Evolutionary conservation across 2,888 invertebrate genomes (phyloP), one percentile per base, ranked within the genome.

Genomic region (Lepidochrysops patricia): DNA sequence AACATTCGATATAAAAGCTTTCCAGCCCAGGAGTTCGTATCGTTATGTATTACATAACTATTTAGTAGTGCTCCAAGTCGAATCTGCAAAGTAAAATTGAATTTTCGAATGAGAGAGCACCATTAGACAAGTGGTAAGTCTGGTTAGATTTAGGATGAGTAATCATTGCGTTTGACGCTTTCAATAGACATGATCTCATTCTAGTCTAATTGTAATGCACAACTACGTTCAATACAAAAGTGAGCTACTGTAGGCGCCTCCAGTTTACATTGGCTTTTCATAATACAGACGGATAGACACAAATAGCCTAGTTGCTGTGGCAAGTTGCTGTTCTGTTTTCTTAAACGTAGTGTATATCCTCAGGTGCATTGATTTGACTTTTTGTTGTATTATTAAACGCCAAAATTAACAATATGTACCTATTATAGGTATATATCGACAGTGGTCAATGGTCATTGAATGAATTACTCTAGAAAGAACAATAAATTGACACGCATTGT

Each of bases 91-190:
- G 34, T 34, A 26, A n/a, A n/a, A n/a, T n/a, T n/a, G n/a, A n/a
- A n/a, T n/a, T n/a, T n/a, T n/a, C n/a, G n/a, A n/a, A n/a, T n/a
- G n/a, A n/a, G n/a, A n/a, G n/a, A n/a, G n/a, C 57, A 25, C 23
- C 58, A 25, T 63, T 61, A 59, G 61, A 50, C 63, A 65, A 63
- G 65, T 65, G 62, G 60, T 54, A 61, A 57, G 66, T 63, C 65
- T 65, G 64, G 59, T 59, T 60, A 52, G 60, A 58, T 60, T 61
- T 60, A 60, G 63, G 58, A 64, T 66, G 66, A 66, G 64, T 66
- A 66, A 66, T 62, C 57, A 34, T 27, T 32, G 19, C 50, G 27
- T 50, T 48, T 13, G 54, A 43, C 59, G 57, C 56, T 57, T 58
- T 26, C 54, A 54, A 58, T 34, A 60, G 62, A 43, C 61, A 60